Conservation (phyloP, 2,113 vertebrate genomes). For the Candoia aspera region DNA sequence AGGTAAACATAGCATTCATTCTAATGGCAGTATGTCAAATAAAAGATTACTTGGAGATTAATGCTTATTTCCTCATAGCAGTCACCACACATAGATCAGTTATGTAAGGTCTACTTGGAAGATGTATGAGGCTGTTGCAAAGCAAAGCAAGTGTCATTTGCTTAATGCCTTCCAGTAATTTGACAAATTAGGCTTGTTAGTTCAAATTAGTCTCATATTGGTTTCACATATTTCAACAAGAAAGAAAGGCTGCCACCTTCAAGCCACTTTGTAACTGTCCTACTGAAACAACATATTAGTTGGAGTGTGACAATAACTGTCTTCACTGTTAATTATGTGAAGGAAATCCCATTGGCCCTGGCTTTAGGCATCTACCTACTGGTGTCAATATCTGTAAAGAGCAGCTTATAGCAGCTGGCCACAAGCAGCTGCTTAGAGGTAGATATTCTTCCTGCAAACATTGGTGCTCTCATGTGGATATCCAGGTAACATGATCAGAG, state of each 20-base stretch:
- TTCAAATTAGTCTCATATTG: slow-evolving; percentile 14
- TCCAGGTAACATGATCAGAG: not conserved
- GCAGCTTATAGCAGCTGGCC: not conserved
- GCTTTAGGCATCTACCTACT: not conserved
- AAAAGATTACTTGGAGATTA: not conserved
- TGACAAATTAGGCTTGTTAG: slow-evolving; percentile 18
- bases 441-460: not conserved
- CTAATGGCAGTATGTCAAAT: not conserved
- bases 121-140: slow-evolving; percentile 14
- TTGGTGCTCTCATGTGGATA: not conserved
- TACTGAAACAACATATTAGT: not conserved
- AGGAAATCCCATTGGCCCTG: not conserved
- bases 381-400: not conserved
- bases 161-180: slow-evolving; percentile 20
- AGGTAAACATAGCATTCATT: slow-evolving; percentile 10
- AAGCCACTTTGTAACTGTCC: not conserved
- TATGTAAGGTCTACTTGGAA: not conserved
- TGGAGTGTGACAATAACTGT: not conserved
- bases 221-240: slow-evolving; percentile 17
- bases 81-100: not conserved
- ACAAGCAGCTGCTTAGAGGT: not conserved
- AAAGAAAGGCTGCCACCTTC: not conserved
- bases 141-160: slow-evolving; percentile 12
- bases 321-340: not conserved
- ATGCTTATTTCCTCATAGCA: slow-evolving; percentile 3